These are phyloP conservation scores for Pollicipes pollicipes DNA, from an alignment of 1,140 invertebrate species.

Conservation along the genomic window DNA sequence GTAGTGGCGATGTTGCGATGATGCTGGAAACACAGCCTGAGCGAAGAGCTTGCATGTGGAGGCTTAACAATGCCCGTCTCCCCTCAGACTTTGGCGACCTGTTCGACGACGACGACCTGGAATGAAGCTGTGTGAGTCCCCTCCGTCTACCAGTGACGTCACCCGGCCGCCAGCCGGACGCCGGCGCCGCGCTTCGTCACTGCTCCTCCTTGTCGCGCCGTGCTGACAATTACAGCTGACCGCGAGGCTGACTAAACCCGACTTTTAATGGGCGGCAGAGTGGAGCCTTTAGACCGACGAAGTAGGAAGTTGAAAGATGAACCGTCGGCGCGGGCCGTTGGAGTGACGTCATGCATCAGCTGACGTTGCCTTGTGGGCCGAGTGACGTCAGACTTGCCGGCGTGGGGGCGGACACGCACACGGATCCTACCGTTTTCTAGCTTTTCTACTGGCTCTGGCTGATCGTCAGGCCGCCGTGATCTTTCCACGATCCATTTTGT, in stretches of 20 bases:
- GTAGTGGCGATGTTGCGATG: too few species aligned
- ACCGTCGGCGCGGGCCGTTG: too few species aligned
- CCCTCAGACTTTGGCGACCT: neutral
- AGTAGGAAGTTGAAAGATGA: too few species aligned
- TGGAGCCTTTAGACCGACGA: neutral
- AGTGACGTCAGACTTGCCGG: too few species aligned
- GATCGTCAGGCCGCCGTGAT: too few species aligned
- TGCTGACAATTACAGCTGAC: neutral
- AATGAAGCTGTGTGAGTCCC: neutral
- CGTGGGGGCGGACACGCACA: too few species aligned
- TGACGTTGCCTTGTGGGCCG: too few species aligned
- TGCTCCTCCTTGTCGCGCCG: neutral
- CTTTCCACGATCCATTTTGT: neutral
- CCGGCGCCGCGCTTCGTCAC: neutral
- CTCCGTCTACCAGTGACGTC: neutral
- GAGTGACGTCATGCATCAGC: too few species aligned
- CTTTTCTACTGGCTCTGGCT: too few species aligned
- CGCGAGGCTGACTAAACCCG: neutral
- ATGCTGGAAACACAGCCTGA: too few species aligned
- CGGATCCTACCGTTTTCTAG: too few species aligned
- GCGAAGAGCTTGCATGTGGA: too few species aligned
- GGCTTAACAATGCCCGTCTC: neutral
- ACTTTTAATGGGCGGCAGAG: neutral
- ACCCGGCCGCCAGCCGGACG: neutral
- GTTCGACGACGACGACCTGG: neutral